Evolutionary conservation across 2,888 invertebrate genomes (phyloP), one percentile per base, ranked within the genome.

Genomic region (Helleia helle): DNA sequence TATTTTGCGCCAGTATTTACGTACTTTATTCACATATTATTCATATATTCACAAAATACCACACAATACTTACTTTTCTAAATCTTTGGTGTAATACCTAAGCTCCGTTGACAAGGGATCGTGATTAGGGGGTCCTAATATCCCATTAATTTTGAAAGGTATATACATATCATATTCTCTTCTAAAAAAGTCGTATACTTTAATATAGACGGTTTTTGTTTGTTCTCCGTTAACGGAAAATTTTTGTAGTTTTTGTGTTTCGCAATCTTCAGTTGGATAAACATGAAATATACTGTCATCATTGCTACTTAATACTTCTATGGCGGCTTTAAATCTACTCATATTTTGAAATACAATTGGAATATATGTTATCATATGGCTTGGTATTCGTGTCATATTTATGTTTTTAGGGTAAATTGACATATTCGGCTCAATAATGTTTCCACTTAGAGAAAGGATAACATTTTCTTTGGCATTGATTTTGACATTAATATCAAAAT

Each of bases 61-160:
- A n/a, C n/a, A n/a, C n/a, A 34, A 38, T 31, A 62, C 70, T 62
- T 58, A 83, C 83, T 68, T 55, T 51, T 76, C 72, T 51, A 62
- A 62, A 50, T 65, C 52, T 29, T 65, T 62, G 24, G 70, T 65
- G 43, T 77, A 84, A 56, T 72, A 57, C 12, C 61, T 62, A 26
- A 79, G 55, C 54, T 80, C 75, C 14, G 69, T 71, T 6, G 79
- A 69, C 34, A 46, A 49, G 15, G 57, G 29, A 54, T 65, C 53
- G 54, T 66, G 43, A 48, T 65, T 50, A 3, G 87, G 81, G 4
- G 90, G 89, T 0, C 89, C 90, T 36, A 90, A 51, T 28, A 89
- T 58, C 39, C 74, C 77, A 52, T 90, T 90, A 11, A 90, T 66
- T 52, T 86, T 71, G 43, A 88, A 75, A 0, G 90, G 90, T 38